Base-by-base conservation (phyloP, 2,888 invertebrate genomes). In the Amblyjoppa proteus region DNA sequence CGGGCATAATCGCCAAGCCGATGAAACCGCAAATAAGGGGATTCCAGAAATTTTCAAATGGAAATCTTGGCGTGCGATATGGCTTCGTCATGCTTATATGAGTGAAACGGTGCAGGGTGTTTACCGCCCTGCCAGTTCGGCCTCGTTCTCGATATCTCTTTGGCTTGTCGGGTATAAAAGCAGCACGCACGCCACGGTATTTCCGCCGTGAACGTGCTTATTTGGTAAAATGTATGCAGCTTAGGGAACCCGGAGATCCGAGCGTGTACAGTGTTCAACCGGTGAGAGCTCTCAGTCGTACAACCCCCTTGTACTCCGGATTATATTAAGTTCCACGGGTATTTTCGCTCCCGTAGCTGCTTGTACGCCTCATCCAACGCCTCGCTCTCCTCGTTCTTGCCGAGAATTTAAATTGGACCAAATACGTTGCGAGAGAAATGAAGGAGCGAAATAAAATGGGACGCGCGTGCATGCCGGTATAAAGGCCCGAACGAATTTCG, bases 341-440 rank as follows among this genome's bases (percentile, higher is more conserved):
- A 88, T 89, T 85, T 86, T 85, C 86, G 83, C 86, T 84, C 75
- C 81, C 84, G 73, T 38, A 34, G 34, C 34, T 74, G 74, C 58
- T 70, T 28, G 81, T 74, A 79, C 68, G 70, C 28, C 64, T 74
- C 34, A 45, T 74, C 31, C 61, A 77, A 82, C 69, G 75, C 69
- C 64, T 56, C 75, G 58, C 61, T 13, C 34, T 31, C 66, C 69
- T 34, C 75, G 64, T 84, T 88, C 90, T 87, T 88, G 87, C 83
- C 81, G 85, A 88, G 91, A 91, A 91, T 91, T 91, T 91, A 91
- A 91, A 91, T 91, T 90, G 88, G 85, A 83, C 87, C 85, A 87
- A 90, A 91, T 91, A 89, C 89, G 90, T 89, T 90, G 88, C 86
- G 85, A 80, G 84, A 81, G 88, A 89, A 90, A 91, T 87, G 88